Base-by-base conservation (phyloP, 2,113 vertebrate genomes). In the Oreochromis spilurus region DNA sequence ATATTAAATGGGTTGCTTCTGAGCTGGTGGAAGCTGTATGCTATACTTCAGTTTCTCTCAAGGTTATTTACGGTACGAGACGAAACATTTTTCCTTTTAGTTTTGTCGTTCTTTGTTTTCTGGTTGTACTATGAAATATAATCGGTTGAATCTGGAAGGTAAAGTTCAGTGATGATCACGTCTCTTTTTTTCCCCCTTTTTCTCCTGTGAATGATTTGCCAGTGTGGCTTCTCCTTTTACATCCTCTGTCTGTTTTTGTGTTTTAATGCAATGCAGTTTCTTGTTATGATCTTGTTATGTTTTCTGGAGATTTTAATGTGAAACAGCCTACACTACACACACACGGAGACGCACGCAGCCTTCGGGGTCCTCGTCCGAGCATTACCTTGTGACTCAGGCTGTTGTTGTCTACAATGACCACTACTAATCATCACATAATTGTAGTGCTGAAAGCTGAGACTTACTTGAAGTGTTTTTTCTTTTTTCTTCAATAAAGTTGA, bases 401-500 rank as follows among this genome's bases (percentile, higher is more conserved):
- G 87, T 84, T 79, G 88, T 93, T 78, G 82, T 94, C 87, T 87
- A 88, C 90, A 79, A 85, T 93, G 93, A 94, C 95, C 93, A 93
- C 93, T 93, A 94, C 92, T 95, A 94, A 95, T 91, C 86, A 94
- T 92, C 79, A 81, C 89, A 84, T 93, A 91, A 89, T 65, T 86
- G 93, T 95, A 95, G 93, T 82, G 87, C 90, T 95, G 92, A 90
- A 93, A 87, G 92, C 91, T 86, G 93, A 94, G 90, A 95, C 88
- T 94, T 95, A 96, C 95, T 95, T 96, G 93, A 96, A 96, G 43
- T 48, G 36, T 8, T 24, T 57, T 21, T 40, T 3, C 91, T 85
- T 93, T 93, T 91, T 82, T 95, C 94, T 94, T 96, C 93, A 96
- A 96, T 97, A 97, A 96, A 97, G 91, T 93, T 94, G 91, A 95